Conservation (phyloP, 2,113 vertebrate genomes). For the Muntiacus reevesi region DNA sequence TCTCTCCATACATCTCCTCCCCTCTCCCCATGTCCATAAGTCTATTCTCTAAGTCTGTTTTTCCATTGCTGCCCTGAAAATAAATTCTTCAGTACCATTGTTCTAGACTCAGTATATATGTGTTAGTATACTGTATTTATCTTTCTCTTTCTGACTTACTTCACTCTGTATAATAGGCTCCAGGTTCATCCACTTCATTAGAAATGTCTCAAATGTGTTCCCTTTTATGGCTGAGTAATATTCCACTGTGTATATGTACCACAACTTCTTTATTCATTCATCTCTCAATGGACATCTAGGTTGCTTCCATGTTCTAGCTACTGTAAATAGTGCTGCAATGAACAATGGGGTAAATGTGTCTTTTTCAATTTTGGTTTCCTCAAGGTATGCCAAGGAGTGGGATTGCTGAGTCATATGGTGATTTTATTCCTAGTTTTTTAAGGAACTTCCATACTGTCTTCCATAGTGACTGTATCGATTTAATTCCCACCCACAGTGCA, state of each 20-base stretch:
- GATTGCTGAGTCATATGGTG: neutral
- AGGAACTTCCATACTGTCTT: neutral
- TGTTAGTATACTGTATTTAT: neutral
- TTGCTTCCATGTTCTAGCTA: neutral
- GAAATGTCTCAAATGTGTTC: neutral
- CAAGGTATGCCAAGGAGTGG: neutral
- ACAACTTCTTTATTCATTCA: neutral
- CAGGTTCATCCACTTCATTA: neutral
- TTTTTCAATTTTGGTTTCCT: neutral
- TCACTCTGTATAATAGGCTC: neutral
- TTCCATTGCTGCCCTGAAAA: neutral
- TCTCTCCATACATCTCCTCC: neutral
- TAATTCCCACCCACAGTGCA: neutral
- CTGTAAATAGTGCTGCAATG: neutral
- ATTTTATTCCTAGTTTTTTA: neutral
- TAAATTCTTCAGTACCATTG: neutral
- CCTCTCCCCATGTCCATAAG: neutral
- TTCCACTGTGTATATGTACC: neutral
- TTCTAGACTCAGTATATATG: neutral
- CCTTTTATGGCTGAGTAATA: neutral
- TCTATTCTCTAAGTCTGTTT: neutral
- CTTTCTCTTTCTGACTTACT: neutral
- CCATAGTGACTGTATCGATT: neutral
- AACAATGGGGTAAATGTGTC: neutral
- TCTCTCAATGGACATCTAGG: neutral